Conservation (phyloP, 1,140 invertebrate species). For the Aphidius gifuensis region DNA sequence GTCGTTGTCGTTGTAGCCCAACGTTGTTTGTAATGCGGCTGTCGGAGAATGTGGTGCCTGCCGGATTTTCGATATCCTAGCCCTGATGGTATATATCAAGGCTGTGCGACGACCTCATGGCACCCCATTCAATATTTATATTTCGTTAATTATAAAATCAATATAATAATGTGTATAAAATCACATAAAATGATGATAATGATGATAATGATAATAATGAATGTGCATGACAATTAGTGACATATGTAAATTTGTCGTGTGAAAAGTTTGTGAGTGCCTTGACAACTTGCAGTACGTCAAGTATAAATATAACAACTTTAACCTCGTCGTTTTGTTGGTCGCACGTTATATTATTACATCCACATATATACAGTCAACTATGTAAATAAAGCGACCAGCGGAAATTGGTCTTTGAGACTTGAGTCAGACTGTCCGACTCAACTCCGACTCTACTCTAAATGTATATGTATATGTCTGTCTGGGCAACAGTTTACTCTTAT, state of each 20-base stretch:
- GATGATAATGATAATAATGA: conserved; percentile 21
- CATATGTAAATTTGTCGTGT: conserved; percentile 46
- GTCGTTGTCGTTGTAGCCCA: no score
- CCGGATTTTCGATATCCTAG: conserved; percentile 19
- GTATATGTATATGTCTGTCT: no score
- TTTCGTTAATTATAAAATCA: no score
- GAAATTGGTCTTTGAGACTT: conserved; percentile 52
- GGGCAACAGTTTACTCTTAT: no score
- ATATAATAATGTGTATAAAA: no score
- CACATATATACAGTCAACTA: conserved; percentile 45
- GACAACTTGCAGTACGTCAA: neutral
- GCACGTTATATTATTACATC: conserved; percentile 27
- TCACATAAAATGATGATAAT: no score
- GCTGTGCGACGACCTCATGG: no score
- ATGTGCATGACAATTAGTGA: conserved; percentile 49
- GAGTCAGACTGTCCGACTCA: conserved; percentile 26
- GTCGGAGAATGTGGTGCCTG: no score
- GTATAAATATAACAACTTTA: conserved; percentile 16
- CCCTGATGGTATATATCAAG: conserved; percentile 28
- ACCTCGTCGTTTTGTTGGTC: conserved; percentile 29
- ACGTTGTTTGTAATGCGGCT: no score
- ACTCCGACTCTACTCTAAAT: no score
- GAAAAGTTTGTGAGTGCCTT: conserved; percentile 2
- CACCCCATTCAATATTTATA: no score
- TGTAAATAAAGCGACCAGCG: conserved; percentile 50